Conservation (phyloP, 2,113 vertebrate genomes). For the Camelus dromedarius region DNA sequence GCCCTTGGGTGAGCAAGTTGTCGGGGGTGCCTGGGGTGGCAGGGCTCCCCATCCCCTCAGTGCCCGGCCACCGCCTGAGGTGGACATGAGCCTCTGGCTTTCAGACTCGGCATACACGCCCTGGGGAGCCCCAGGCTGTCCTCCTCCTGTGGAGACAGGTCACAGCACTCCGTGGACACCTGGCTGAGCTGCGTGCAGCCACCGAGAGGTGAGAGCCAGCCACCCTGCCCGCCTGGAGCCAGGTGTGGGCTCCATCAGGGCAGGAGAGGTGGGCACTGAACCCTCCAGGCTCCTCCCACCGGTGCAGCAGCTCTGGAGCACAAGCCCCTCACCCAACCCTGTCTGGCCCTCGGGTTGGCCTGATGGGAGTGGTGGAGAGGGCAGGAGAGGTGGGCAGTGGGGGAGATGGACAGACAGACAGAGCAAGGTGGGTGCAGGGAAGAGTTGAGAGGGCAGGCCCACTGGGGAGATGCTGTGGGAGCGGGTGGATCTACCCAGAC, state of each 20-base stretch:
- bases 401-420: rapidly evolving
- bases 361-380: rapidly evolving
- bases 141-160: conserved; percentile 89
- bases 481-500: rapidly evolving
- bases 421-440: neutral
- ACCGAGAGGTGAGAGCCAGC: conserved; percentile 83
- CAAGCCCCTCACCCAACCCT: neutral
- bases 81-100: neutral
- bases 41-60: neutral
- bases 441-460: rapidly evolving
- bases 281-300: rapidly evolving
- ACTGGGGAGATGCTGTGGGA: rapidly evolving
- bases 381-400: rapidly evolving
- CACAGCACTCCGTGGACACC: conserved; percentile 86
- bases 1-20: rapidly evolving
- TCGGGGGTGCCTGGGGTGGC: rapidly evolving
- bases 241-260: rapidly evolving
- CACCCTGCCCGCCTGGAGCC: rapidly evolving
- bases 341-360: neutral
- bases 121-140: conserved; percentile 76
- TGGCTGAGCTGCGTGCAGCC: conserved; percentile 86
- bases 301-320: neutral
- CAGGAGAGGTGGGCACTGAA: rapidly evolving
- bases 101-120: conserved; percentile 78
- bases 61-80: neutral